Base-by-base conservation (phyloP, 2,888 invertebrate genomes). In the Nebria brevicollis region DNA sequence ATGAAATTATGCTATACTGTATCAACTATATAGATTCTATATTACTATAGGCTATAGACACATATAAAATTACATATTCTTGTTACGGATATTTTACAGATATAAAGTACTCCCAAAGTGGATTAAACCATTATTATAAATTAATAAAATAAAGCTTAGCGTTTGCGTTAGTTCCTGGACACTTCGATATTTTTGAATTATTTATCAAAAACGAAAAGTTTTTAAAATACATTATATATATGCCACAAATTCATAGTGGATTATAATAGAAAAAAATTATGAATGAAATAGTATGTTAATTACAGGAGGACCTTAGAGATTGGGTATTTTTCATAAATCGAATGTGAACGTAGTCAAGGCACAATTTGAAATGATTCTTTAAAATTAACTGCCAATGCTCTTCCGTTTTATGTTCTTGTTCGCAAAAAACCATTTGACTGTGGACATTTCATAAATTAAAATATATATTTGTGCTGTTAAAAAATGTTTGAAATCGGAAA, bases 231-330 rank as follows among this genome's bases (percentile, higher is more conserved):
- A 20, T 20, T 1, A 20, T 20, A 20, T 20, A 20, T 20, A 20
- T 1, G 83, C 82, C 1, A 85, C 84, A 70, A 85, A 76, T 77
- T 83, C 85, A 7, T 7, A 54, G 54, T 54, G 54, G 54, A 54
- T 11, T 54, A 5, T 5, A 54, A 54, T 54, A 13, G 5, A 34
- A 34, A 34, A 34, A 4, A 34, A 1, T 34, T 34, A 34, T 34
- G 4, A 54, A 54, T 54, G 4, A 13, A 54, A 54, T 54, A 54
- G 8, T 54, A 54, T 11, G 7, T 2, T 54, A 54, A 54, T 54
- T 54, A 54, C 54, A 54, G 54, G 54, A 8, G 7, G 7, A 54
- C 54, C 54, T 54, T 54, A 54, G 13, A 54, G 13, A 54, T 54
- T 54, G 11, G 54, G 54, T 11, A 54, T 7, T 54, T 54, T 54